Base-by-base conservation (phyloP, 2,797 vertebrate species). In the Lycodopsis pacificus region DNA sequence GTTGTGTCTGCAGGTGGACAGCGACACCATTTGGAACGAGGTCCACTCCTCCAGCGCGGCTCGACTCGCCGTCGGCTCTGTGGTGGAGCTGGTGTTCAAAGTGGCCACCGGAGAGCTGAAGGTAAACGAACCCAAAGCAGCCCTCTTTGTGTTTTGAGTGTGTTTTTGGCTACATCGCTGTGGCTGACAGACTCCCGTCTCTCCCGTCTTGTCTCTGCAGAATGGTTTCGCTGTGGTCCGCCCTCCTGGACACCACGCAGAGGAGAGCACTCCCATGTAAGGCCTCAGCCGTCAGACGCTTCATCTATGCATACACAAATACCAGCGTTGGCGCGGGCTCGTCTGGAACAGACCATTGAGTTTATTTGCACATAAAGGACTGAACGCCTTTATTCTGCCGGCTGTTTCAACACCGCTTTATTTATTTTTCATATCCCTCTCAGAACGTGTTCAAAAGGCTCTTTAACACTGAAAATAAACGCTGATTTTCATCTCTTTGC, bases 181-280 rank as follows among this genome's bases (percentile, higher is more conserved):
- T 65, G 66, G 53, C 67, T 86, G 58, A 86, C 53, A 27, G 27
- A 25, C 51, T 73, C 25, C 30, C 34, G 44, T 71, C 8, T 0
- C 78, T 58, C 78, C 40, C 70, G 38, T 70, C 14, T 34, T 77
- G 40, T 86, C 53, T 86, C 66, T 72, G 38, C 88, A 99, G 98
- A 99, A 99, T 0, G 98, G 98, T 63, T 99, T 99, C 67, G 98
- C 98, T 44, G 97, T 99, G 73, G 98, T 99, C 62, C 96, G 98
- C 30, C 98, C 98, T 42, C 98, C 98, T 0, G 98, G 98, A 92
- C 98, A 99, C 88, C 98, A 99, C 0, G 98, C 98, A 0, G 98
- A 99, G 91, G 98, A 99, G 90, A 99, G 97, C 95, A 99, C 98
- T 0, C 98, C 98, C 83, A 99, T 99, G 98, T 99, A 91, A 96